Evolutionary conservation across 1,140 invertebrate genomes (phyloP).

Genomic region (Diabrotica virgifera): DNA sequence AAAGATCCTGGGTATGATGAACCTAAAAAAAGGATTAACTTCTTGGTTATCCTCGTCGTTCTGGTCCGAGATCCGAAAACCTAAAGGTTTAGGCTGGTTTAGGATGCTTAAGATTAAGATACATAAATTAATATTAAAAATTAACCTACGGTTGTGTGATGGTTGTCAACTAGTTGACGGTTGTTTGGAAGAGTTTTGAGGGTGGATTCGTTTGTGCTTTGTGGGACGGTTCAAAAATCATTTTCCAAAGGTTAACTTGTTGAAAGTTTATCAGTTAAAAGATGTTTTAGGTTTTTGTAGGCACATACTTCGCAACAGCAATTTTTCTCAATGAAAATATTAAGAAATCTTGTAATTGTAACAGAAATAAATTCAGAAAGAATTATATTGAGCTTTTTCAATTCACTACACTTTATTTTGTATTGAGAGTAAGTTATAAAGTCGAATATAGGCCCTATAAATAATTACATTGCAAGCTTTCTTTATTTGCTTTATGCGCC

Average conservation of each 20-base stretch:
- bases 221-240: background rate
- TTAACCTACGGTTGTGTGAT: background rate
- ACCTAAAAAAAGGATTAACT: background rate
- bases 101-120: background rate
- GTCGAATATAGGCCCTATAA: no score
- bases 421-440: no score
- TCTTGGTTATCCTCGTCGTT: background rate
- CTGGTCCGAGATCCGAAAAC: no score
- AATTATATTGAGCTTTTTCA: no score
- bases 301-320: no score
- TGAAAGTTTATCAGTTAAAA: background rate
- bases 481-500: no score
- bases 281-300: background rate
- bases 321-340: no score
- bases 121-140: background rate
- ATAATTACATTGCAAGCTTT: no score
- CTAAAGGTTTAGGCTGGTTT: no score
- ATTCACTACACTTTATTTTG: no score
- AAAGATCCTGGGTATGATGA: constrained; percentile 6
- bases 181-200: background rate
- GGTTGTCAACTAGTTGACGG: background rate
- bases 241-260: background rate
- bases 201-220: background rate
- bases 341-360: no score
- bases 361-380: no score